Evolutionary conservation across 2,888 invertebrate genomes (phyloP), one percentile per base, ranked within the genome.

Genomic region (Zhengitettix transpicula): DNA sequence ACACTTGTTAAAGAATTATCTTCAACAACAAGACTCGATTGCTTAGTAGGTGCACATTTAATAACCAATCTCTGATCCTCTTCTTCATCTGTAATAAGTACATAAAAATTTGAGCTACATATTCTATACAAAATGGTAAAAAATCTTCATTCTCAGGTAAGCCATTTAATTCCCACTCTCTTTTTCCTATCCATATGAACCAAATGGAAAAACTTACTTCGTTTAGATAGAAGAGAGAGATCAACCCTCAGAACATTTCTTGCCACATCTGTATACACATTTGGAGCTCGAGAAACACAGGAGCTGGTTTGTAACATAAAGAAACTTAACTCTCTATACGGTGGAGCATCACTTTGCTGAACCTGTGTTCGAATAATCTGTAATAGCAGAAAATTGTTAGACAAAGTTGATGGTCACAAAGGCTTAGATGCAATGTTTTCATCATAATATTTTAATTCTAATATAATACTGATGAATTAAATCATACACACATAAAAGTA

Each of bases 321-420:
- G 70, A 87, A 89, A 58, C 89, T 78, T 57, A 90, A 75, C 71
- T 90, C 90, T 68, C 85, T 85, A 65, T 87, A 85, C 0, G 84
- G 80, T 1, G 85, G 81, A 42, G 87, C 86, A 57, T 85, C 82
- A 56, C 83, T 80, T 41, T 80, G 79, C 44, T 82, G 75, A 1
- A 85, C 83, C 28, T 85, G 80, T 54, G 83, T 81, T 63, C 86
- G 75, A 59, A 89, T 78, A 60, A 77, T 75, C 77, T 77, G 65
- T 1, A 68, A 61, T 14, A 55, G 40, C 41, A 28, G 28, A 28
- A 28, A 28, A 28, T 28, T 28, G 28, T 28, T 28, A 28, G 28
- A 28, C 28, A n/a, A n/a, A n/a, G n/a, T n/a, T n/a, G n/a, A n/a
- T n/a, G n/a, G n/a, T n/a, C n/a, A n/a, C n/a, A n/a, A n/a, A n/a